phyloP scores from a whole-genome alignment of 2,888 invertebrate species.

The Cremastobaeus sp. region DNA sequence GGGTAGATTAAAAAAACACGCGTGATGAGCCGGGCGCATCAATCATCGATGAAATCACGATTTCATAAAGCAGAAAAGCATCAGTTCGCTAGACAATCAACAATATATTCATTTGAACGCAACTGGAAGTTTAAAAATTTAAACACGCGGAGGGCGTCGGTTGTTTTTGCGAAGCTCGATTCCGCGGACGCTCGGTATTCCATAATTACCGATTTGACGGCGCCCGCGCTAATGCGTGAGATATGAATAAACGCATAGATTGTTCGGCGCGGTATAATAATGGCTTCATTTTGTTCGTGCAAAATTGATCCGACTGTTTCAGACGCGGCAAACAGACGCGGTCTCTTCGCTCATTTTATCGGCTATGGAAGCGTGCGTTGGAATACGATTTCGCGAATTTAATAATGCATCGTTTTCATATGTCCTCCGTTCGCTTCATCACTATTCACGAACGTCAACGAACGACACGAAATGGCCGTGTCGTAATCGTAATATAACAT shows the following conservation, averaged over 20 bases:
- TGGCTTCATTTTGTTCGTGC: slow-evolving; percentile 50
- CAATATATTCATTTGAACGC: slow-evolving; percentile 24
- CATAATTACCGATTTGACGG: slow-evolving; percentile 15
- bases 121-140: slow-evolving; percentile 19
- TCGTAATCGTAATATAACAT: slow-evolving; percentile 73
- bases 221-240: slow-evolving; percentile 16
- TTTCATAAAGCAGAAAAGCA: too few species aligned
- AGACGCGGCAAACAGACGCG: slow-evolving; percentile 38
- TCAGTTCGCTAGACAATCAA: too few species aligned
- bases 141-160: slow-evolving; percentile 18
- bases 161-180: slow-evolving; percentile 32
- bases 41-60: too few species aligned
- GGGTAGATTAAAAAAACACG: too few species aligned
- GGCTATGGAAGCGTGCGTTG: slow-evolving; percentile 62
- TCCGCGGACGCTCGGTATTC: slow-evolving; percentile 18
- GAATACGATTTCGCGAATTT: slow-evolving; percentile 66
- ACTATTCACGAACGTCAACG: slow-evolving; percentile 60
- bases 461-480: slow-evolving; percentile 65
- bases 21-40: too few species aligned
- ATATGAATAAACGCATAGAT: slow-evolving; percentile 47
- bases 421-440: slow-evolving; percentile 59
- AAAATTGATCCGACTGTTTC: slow-evolving; percentile 47
- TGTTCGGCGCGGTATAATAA: slow-evolving; percentile 41
- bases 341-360: slow-evolving; percentile 58
- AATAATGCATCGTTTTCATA: slow-evolving; percentile 71